Base-by-base conservation (phyloP, 2,797 vertebrate genomes). In the Arvicola amphibius region DNA sequence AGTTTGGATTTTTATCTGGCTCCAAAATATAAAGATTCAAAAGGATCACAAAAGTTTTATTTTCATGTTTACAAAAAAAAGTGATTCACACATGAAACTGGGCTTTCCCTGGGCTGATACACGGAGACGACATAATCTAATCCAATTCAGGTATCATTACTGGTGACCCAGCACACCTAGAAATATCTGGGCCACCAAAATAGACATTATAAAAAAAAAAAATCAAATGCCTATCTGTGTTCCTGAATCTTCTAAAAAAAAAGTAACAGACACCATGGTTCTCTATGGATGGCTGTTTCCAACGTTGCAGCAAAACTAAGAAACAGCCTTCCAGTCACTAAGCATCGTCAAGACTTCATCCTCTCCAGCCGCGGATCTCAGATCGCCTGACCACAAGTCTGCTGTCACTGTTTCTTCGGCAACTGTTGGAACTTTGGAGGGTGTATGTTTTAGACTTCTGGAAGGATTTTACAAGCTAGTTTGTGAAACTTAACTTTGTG, bases 11-110 rank as follows among this genome's bases (percentile, higher is more conserved):
- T 97, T 97, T 91, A 96, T 97, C 98, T 98, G 97, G 97, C 97
- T 98, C 98, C 95, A 98, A 98, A 98, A 98, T 95, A 98, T 95
- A 98, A 97, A 91, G 92, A 94, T 97, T 93, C 77, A 77, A 76
- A 96, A 87, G 92, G 96, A 95, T 32, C 67, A 93, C 9, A 81
- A 73, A 96, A 97, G 97, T 98, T 98, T 98, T 98, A 98, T 98
- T 98, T 98, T 97, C 97, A 93, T 98, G 98, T 98, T 99, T 99
- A 99, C 98, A 98, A 98, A 98, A 98, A 98, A 88, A 88, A 78
- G 90, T 97, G 96, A 98, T 94, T 93, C 91, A 97, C 98, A 98
- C 97, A 98, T 97, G 79, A 97, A 97, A 98, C 88, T 86, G 95
- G 91, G 93, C 97, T 97, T 95, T 94, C 92, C 97, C 97, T 94